Evolutionary conservation across 2,888 invertebrate genomes (phyloP), one percentile per base, ranked within the genome.

Genomic region (Watsonalla binaria): DNA sequence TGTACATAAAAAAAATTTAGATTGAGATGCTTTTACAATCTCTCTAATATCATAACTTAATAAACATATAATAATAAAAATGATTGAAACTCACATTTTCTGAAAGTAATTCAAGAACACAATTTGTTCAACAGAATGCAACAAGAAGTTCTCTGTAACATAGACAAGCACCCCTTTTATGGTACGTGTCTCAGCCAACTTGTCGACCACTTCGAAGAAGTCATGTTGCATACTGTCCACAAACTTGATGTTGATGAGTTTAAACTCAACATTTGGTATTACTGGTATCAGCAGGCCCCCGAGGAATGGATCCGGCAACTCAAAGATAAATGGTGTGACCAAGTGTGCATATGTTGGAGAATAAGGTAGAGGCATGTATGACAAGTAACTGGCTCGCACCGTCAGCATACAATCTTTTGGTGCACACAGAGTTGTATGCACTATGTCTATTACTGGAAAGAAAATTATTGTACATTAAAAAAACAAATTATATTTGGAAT

Each of bases 151-250:
- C 54, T 87, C 88, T n/a, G 87, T 88, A 1, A 86, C 83, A 77
- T 83, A 90, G 8, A 86, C 84, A 15, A 90, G 55, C 9, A 80
- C 70, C 0, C 87, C 90, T 65, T 89, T 90, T 9, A 90, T 74
- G 11, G 79, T 75, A 51, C 70, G 67, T 35, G 76, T 75, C 57
- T 78, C 68, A 6, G 80, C 67, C 51, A 90, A 55, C 45, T 75
- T 66, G 46, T 80, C 69, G 13, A 85, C 62, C 6, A 72, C 64
- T 62, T 74, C 70, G 65, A 69, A 78, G 63, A 79, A 80, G 6
- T 74, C 74, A 45, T 70, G 65, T 54, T 80, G 68, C 61, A 84
- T 68, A 39, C 72, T 65, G 46, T 54, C 59, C 52, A 75, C 62
- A 6, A 74, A 66, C 52, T 71, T 79, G 37, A 86, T 74, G 58